phyloP scores from a whole-genome alignment of 2,888 invertebrate species.

The Agrenia bidenticulata region DNA sequence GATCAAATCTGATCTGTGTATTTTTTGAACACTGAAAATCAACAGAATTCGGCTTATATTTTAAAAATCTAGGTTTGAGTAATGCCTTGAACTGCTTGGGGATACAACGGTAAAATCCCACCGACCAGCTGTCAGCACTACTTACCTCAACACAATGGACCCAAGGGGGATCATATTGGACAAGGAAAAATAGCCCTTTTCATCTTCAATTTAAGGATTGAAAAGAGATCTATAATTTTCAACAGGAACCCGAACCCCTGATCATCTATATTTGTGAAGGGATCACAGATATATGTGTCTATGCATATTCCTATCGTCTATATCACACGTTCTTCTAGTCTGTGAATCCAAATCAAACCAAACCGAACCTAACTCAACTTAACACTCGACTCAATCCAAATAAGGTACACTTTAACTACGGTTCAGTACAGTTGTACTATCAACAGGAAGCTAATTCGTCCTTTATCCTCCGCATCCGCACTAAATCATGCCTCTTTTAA shows the following conservation, averaged over 20 bases:
- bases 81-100: conserved; percentile 2
- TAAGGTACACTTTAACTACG: not conserved
- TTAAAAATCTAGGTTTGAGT: not conserved
- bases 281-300: not conserved
- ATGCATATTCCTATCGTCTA: not conserved
- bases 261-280: conserved; percentile 11
- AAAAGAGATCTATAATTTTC: conserved; percentile 42
- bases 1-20: too few relatives aligned
- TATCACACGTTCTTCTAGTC: not conserved
- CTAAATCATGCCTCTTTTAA: conserved; percentile 18
- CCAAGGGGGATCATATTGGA: conserved; percentile 48
- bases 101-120: conserved; percentile 28
- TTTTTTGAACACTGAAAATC: too few relatives aligned
- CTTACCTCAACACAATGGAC: conserved; percentile 45
- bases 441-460: conserved; percentile 38
- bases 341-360: conserved; percentile 24
- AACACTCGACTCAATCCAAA: conserved; percentile 18
- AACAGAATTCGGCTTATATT: not conserved
- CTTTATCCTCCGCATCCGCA: conserved; percentile 15
- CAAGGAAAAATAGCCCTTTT: conserved; percentile 48
- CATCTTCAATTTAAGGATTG: conserved; percentile 49
- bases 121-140: conserved; percentile 52
- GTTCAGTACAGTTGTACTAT: conserved; percentile 13
- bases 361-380: conserved; percentile 33
- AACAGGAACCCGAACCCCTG: not conserved